Evolutionary conservation across 2,888 invertebrate species (phyloP).

Genomic region (Dasysyrphus tricinctus): DNA sequence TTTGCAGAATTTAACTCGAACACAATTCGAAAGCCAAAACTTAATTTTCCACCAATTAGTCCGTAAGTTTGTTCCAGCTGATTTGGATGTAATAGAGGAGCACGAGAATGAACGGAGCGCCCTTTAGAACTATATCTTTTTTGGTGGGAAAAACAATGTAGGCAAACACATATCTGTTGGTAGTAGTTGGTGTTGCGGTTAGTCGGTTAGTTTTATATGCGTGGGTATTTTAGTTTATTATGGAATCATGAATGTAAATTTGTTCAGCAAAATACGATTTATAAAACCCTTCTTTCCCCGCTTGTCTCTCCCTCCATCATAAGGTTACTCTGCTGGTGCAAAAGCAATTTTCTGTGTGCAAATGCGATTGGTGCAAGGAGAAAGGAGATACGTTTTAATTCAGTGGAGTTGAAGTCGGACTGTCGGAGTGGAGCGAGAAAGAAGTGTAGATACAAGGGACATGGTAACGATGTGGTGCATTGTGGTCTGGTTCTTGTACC

Average conservation of each 20-base stretch:
- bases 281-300: conserved; percentile 51
- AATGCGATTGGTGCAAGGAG: conserved; percentile 34
- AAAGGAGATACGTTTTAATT: conserved; percentile 7
- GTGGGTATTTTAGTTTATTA: conserved; percentile 70
- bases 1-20: conserved; percentile 72
- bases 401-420: background rate
- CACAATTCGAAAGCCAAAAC: conserved; percentile 78
- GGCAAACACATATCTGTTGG: conserved; percentile 52
- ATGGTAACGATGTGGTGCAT: conserved; percentile 65
- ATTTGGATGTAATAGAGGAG: conserved; percentile 35
- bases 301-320: background rate
- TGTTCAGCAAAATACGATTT: conserved; percentile 70
- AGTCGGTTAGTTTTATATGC: conserved; percentile 67
- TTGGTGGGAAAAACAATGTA: conserved; percentile 41
- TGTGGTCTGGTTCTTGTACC: conserved; percentile 55
- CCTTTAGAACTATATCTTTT: conserved; percentile 33
- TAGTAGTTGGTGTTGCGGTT: conserved; percentile 71
- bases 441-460: conserved; percentile 27
- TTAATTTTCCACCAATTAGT: conserved; percentile 82
- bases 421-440: background rate
- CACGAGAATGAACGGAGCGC: background rate
- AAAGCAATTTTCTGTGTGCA: conserved; percentile 65
- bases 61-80: conserved; percentile 62
- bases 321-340: conserved; percentile 16
- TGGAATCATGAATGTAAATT: conserved; percentile 72